A percentile compares a stretch with the other conserved stretches of the same genome.
Conservation (phyloP, 2,113 vertebrate species). For the Cyprinodon brontotheroides region DNA sequence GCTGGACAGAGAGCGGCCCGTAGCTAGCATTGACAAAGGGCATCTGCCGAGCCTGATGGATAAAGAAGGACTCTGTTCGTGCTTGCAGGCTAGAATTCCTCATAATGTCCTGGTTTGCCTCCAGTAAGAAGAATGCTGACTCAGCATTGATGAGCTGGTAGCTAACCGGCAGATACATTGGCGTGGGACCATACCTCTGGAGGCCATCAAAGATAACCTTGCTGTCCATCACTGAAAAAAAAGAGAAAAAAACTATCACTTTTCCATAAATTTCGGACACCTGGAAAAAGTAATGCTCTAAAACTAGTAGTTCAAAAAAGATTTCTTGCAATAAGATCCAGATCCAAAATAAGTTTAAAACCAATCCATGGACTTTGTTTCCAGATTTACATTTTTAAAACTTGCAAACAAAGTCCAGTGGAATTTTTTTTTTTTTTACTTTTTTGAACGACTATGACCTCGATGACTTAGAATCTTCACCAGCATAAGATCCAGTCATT, state of each 20-base stretch:
- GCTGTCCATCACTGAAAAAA: conserved; percentile 81
- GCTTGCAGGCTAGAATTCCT: conserved; percentile 91
- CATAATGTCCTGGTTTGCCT: conserved; percentile 86
- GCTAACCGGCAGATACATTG: conserved; percentile 91
- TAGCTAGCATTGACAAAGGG: conserved; percentile 88
- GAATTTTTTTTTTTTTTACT: too few species aligned
- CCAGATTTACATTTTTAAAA: too few species aligned
- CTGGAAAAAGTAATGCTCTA: not conserved
- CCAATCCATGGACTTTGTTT: too few species aligned
- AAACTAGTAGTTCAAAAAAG: too few species aligned
- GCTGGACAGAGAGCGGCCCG: conserved; percentile 86
- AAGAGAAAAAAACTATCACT: conserved; percentile 35
- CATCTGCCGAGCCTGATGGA: conserved; percentile 82
- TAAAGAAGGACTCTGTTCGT: conserved; percentile 88
- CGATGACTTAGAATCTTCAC: too few species aligned
- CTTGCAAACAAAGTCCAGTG: too few species aligned
- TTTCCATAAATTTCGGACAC: not conserved
- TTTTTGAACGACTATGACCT: too few species aligned
- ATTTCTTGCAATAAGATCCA: too few species aligned
- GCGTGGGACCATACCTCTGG: conserved; percentile 83
- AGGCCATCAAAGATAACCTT: conserved; percentile 80
- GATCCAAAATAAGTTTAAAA: too few species aligned
- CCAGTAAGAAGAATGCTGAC: conserved; percentile 88
- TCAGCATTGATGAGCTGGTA: conserved; percentile 85
- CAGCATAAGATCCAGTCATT: too few species aligned